phyloP scores from a whole-genome alignment of 2,888 invertebrate species.

The Fragum fragum region DNA sequence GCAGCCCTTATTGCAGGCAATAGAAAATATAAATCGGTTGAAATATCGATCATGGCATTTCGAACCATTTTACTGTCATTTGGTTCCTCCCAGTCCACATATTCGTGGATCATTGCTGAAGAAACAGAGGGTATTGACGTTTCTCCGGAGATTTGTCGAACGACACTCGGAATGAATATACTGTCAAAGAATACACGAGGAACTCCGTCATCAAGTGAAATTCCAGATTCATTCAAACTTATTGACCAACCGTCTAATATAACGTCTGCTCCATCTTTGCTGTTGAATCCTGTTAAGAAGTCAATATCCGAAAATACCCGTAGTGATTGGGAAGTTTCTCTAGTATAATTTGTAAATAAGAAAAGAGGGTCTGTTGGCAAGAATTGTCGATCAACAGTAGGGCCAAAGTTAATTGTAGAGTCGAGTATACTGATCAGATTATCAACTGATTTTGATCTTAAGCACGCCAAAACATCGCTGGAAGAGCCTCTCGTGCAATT shows the following conservation, averaged over 20 bases:
- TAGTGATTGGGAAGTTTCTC: slow-evolving; percentile 93
- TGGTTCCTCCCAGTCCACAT: slow-evolving; percentile 38
- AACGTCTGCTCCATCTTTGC: slow-evolving; percentile 43
- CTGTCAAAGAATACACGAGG: slow-evolving; percentile 31
- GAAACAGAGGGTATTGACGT: not conserved
- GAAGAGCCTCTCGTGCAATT: slow-evolving; percentile 53
- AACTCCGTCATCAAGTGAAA: slow-evolving; percentile 40
- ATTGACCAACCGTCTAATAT: not conserved
- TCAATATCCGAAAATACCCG: slow-evolving; percentile 71
- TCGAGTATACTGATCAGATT: not conserved
- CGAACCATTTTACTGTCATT: slow-evolving; percentile 91
- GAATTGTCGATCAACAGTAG: slow-evolving; percentile 96
- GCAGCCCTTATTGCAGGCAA: slow-evolving; percentile 92
- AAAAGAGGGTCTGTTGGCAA: slow-evolving; percentile 95
- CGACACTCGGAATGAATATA: slow-evolving; percentile 20
- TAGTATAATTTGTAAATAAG: slow-evolving; percentile 93
- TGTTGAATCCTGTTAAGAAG: slow-evolving; percentile 52
- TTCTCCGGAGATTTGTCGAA: not conserved
- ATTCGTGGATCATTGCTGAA: slow-evolving; percentile 43
- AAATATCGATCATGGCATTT: slow-evolving; percentile 95
- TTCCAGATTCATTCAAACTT: not conserved
- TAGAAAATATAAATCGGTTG: slow-evolving; percentile 97
- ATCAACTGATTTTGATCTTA: not conserved
- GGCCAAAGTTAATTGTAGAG: slow-evolving; percentile 85
- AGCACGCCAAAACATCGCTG: not conserved